Conservation (phyloP, 1,140 invertebrate genomes). For the Anastatus disparis region DNA sequence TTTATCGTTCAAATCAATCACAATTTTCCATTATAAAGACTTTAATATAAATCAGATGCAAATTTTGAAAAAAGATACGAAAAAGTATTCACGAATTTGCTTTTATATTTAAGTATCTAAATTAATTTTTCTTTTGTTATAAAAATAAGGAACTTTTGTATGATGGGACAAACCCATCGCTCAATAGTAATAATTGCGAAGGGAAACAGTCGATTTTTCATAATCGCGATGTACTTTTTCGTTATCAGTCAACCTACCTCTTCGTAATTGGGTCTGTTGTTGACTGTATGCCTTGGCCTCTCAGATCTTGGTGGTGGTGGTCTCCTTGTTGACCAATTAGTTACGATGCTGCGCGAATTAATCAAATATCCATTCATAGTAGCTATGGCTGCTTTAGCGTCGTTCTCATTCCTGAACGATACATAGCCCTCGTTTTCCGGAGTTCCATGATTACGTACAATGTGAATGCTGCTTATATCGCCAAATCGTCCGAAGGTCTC, state of each 20-base stretch:
- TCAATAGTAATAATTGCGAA: constrained; percentile 37
- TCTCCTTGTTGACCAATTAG: constrained; percentile 99
- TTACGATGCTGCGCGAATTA: constrained; percentile 96
- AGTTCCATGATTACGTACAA: constrained; percentile 97
- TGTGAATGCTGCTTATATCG: constrained; percentile 98
- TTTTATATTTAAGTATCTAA: no score
- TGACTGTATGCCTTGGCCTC: constrained; percentile 61
- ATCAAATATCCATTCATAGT: constrained; percentile 99
- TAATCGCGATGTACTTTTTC: constrained; percentile 30
- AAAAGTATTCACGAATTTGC: constrained; percentile 28
- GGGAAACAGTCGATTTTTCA: constrained; percentile 36
- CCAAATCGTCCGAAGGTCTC: constrained; percentile 98
- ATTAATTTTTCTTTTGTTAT: no score
- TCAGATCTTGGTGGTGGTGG: constrained; percentile 79
- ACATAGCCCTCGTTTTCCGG: constrained; percentile 99
- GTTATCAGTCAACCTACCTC: constrained; percentile 54
- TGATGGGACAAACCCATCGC: constrained; percentile 39
- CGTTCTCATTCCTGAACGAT: constrained; percentile 98
- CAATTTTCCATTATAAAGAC: no score
- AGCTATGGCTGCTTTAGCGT: constrained; percentile 96
- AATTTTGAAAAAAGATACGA: constrained; percentile 21
- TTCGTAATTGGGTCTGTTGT: constrained; percentile 65
- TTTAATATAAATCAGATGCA: background rate
- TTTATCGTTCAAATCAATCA: no score
- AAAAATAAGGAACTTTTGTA: no score